These are phyloP conservation scores for Ectobius pallidus DNA, from an alignment of 2,888 invertebrate species.

Conservation along the genomic window DNA sequence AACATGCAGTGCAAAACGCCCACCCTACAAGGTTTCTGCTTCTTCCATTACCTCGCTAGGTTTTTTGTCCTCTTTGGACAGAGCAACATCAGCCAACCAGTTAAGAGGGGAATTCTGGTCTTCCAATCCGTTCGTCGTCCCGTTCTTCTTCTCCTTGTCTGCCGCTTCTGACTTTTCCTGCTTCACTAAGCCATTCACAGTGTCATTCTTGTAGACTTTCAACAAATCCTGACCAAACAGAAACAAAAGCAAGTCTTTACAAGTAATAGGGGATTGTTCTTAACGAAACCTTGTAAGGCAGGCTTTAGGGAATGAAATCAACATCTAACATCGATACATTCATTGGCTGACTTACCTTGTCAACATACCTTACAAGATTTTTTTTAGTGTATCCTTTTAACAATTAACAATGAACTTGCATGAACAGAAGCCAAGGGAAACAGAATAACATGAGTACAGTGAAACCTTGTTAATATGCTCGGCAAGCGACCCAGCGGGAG, in stretches of 20 bases:
- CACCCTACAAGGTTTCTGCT: constrained; percentile 25
- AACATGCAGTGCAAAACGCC: no score
- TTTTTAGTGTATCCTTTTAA: no score
- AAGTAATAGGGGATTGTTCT: no score
- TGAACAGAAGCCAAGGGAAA: not conserved
- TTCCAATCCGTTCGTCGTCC: constrained; percentile 58
- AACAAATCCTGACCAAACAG: constrained; percentile 44
- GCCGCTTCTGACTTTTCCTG: constrained; percentile 46
- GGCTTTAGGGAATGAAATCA: not conserved
- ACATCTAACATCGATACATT: not conserved
- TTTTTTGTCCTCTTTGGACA: constrained; percentile 59
- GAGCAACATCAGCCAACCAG: constrained; percentile 71
- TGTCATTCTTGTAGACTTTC: constrained; percentile 50
- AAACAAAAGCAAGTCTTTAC: not conserved
- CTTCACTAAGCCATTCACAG: constrained; percentile 51
- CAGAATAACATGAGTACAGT: no score
- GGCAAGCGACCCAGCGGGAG: no score
- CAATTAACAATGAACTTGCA: no score
- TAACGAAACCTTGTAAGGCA: constrained; percentile 1
- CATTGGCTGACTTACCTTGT: no score
- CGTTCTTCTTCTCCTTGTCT: constrained; percentile 53
- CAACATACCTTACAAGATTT: no score
- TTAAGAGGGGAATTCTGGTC: constrained; percentile 66
- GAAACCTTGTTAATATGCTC: no score
- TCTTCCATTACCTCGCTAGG: constrained; percentile 21